Base-by-base conservation (phyloP, 2,888 invertebrate species). In the Hybos culiciformis region DNA sequence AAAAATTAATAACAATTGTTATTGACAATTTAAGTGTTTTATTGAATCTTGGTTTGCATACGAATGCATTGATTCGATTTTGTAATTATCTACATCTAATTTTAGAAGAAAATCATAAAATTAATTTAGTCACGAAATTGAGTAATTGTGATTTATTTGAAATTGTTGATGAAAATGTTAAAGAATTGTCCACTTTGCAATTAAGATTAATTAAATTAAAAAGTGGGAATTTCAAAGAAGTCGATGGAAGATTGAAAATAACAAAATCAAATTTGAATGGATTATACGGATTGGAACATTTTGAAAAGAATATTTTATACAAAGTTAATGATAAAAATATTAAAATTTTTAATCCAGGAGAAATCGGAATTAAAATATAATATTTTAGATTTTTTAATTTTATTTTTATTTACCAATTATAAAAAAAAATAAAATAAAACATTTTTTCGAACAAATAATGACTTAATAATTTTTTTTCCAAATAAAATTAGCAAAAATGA, bases 241-340 rank as follows among this genome's bases (percentile, higher is more conserved):
- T 83, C 2, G 80, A 83, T 20, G 85, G 85, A 9, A 75, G 68
- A 45, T 65, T 85, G 34, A 67, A 68, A 3, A 60, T 65, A 6
- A 56, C 58, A 19, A 55, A 54, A 5, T 53, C 53, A 6, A 45
- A 52, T 9, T 50, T 53, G 4, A 52, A 56, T 38, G 59, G 54
- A 23, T 53, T 48, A 45, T 62, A 55, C 41, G 51, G 54, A 12
- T 51, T 57, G 39, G 54, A 55, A 17, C 50, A 57, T 45, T 48
- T 51, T 14, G 56, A 57, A 43, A 65, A 66, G 46, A 61, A 58
- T 44, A 56, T 66, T 33, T 54, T 66, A 33, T 85, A 77, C 56
- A 83, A 83, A 67, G 70, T 83, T 45, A 74, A 74, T 60, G 83
- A 84, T 60, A 74, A 78, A 56, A 81, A 81, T 54, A 75, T 84